phyloP scores from a whole-genome alignment of 1,140 invertebrate species.

The Propsilocerus akamusi region DNA sequence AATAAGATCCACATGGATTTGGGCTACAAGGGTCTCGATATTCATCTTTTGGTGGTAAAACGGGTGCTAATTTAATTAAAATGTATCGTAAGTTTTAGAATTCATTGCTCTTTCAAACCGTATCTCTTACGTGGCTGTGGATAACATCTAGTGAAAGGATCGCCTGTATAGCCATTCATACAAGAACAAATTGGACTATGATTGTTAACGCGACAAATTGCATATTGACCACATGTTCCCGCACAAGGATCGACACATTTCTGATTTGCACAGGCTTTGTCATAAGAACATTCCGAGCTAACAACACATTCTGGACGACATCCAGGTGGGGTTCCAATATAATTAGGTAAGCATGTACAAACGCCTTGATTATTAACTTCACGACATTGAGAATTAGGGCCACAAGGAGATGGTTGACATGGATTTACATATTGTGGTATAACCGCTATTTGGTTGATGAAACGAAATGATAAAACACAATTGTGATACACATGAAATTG shows the following conservation, averaged over 20 bases:
- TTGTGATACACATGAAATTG: too few species aligned
- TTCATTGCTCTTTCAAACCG: too few species aligned
- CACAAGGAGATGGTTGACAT: conserved; percentile 39
- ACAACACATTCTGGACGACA: conserved; percentile 42
- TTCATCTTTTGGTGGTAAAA: conserved; percentile 15
- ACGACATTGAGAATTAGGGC: conserved; percentile 42
- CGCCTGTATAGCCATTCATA: conserved; percentile 34
- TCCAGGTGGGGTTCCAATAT: conserved; percentile 37
- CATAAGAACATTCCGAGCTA: conserved; percentile 41
- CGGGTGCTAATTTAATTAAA: conserved; percentile 19
- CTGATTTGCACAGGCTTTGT: conserved; percentile 40
- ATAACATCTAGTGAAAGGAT: conserved; percentile 41
- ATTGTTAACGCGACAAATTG: conserved; percentile 43
- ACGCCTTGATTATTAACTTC: conserved; percentile 33
- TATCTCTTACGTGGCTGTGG: conserved; percentile 31
- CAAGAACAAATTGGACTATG: conserved; percentile 42
- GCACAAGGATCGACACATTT: conserved; percentile 47
- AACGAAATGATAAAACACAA: too few species aligned
- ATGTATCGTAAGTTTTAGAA: too few species aligned
- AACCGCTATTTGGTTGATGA: too few species aligned
- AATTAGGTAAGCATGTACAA: conserved; percentile 41
- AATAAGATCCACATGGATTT: conserved; percentile 65
- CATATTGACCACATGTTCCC: conserved; percentile 40
- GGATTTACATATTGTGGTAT: conserved; percentile 27
- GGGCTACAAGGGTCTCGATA: conserved; percentile 52